Base-by-base conservation (phyloP, 1,140 invertebrate genomes). In the Vanessa tameamea region DNA sequence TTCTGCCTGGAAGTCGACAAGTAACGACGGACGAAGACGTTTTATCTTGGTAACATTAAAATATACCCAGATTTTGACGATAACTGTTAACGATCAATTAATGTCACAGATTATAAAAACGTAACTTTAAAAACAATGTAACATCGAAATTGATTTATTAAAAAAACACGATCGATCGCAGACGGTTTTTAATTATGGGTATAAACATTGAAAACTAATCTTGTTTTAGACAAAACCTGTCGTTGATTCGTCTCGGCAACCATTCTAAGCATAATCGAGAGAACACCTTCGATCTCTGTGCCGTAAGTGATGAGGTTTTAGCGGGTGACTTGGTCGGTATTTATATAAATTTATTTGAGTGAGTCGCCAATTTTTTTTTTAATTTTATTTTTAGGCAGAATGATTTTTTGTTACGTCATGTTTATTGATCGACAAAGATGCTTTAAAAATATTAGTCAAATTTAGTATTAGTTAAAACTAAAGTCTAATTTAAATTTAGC, bases 231-330 rank as follows among this genome's bases (percentile, higher is more conserved):
- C 37, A 47, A 26, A 68, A 67, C 72, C 72, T 37, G 75, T 64
- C 48, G 16, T 16, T 65, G 59, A 76, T 72, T 76, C 70, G 75
- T 63, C 59, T 61, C 65, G 59, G 59, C 20, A 69, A 67, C 75
- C 71, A 72, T 76, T 76, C 68, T 53, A 48, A 57, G 68, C 68
- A 61, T 64, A 71, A 72, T 64, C 68, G 48, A 20, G 69, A 57
- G 69, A 72, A 67, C 72, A 73, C 69, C 67, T 68, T 13, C n/a
- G 23, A 47, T 23, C 37, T 6, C 13, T 59, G 8, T 72, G 59
- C 55, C 26, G 14, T 14, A 72, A 72, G 31, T 57, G 11, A 63
- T 47, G n/a, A 66, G 63, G 13, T 47, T n/a, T 31, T 16, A 23
- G 72, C 65, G 72, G 3, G 43, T 31, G 20, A 31, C 23, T 13